phyloP scores from a whole-genome alignment of 2,888 invertebrate species.

The Creontiades dilutus region DNA sequence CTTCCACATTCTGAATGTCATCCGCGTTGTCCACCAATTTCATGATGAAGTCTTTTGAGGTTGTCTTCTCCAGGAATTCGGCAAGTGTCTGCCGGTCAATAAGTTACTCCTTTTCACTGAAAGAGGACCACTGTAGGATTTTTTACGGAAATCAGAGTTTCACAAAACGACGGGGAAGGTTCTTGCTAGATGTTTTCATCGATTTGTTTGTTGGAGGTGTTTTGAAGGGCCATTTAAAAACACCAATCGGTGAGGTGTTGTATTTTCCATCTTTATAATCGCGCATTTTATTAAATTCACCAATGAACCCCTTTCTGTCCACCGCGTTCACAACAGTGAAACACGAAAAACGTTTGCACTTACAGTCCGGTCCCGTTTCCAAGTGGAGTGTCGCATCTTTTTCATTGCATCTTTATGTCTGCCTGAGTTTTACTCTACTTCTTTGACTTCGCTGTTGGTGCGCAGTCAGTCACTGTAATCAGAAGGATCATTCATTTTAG shows the following conservation, averaged over 20 bases:
- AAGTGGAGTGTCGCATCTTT: no score
- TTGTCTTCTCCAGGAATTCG: conserved; percentile 38
- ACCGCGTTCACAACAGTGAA: no score
- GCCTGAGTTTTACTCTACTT: background rate
- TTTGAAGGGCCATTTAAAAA: conserved; percentile 21
- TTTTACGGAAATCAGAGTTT: conserved; percentile 5
- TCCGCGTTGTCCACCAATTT: background rate
- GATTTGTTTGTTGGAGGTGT: conserved; percentile 41
- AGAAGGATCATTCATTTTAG: conserved; percentile 12
- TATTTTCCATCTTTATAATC: background rate
- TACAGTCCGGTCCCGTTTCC: background rate
- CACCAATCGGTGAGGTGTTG: conserved; percentile 31
- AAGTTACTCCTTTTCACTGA: conserved; percentile 27
- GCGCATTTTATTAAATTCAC: background rate
- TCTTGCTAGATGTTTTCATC: conserved; percentile 46
- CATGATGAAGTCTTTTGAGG: conserved; percentile 30
- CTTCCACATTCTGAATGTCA: background rate
- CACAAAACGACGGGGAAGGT: conserved; percentile 33
- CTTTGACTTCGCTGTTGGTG: conserved; percentile 11
- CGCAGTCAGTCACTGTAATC: background rate
- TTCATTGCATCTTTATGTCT: background rate
- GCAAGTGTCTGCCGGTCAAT: conserved; percentile 31
- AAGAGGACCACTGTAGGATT: conserved; percentile 54
- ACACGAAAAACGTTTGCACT: background rate
- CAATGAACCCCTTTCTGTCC: no score